Conservation (phyloP, 1,140 invertebrate species). For the Drosophila nigrodunni region DNA sequence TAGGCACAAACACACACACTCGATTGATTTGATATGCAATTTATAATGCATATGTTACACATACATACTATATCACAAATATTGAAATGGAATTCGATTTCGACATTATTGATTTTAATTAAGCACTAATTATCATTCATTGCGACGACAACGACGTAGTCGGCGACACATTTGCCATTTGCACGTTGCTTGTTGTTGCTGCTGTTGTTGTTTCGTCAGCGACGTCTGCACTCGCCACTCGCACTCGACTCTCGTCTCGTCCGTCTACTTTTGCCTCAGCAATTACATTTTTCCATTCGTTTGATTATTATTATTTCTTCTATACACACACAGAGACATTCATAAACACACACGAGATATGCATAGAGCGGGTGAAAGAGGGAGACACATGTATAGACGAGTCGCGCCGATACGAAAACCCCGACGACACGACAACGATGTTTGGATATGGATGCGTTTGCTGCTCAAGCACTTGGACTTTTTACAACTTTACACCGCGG, state of each 20-base stretch:
- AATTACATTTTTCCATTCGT: conserved; percentile 82
- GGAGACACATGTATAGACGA: conserved; percentile 26
- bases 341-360: conserved; percentile 28
- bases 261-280: conserved; percentile 60
- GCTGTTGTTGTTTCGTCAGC: conserved; percentile 40
- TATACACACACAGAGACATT: conserved; percentile 34
- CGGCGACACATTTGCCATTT: conserved; percentile 66
- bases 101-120: conserved; percentile 81
- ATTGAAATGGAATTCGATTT: conserved; percentile 59
- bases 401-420: conserved; percentile 45
- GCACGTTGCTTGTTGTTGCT: conserved; percentile 56
- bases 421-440: conserved; percentile 34
- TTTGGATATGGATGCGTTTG: conserved; percentile 58
- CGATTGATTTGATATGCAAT: conserved; percentile 17
- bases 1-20: conserved; percentile 32
- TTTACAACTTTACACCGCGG: conserved; percentile 85
- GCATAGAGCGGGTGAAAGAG: conserved; percentile 33
- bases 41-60: conserved; percentile 24
- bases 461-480: conserved; percentile 75
- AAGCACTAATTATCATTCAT: conserved; percentile 82
- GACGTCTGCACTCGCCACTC: conserved; percentile 42
- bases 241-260: conserved; percentile 30
- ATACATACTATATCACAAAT: conserved; percentile 56
- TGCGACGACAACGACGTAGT: conserved; percentile 22
- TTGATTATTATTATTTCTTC: conserved; percentile 77